Base-by-base conservation (phyloP, 2,888 invertebrate species). In the Stenolophus ochropezus region DNA sequence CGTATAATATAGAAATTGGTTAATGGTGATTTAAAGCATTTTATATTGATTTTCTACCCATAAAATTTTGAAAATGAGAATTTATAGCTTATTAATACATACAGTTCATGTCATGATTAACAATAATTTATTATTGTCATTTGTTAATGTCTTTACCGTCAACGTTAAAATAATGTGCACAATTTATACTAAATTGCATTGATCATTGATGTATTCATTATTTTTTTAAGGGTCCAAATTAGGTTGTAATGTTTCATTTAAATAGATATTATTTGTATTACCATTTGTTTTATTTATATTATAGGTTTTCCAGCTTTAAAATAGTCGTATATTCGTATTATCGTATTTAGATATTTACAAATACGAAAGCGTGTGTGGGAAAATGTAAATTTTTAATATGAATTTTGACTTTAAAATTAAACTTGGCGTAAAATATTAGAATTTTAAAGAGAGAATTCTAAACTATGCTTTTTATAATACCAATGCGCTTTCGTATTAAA, bases 211-310 rank as follows among this genome's bases (percentile, higher is more conserved):
- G 65, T 69, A 69, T 69, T 69, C 18, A 69, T 69, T 4, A 18
- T 69, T 27, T 69, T 61, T 25, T 69, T 69, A 69, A 69, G 65
- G 65, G 65, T 69, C 65, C 65, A 69, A 69, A 69, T 69, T 69
- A 33, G 27, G 27, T 69, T 69, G 65, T 69, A 69, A 69, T 69
- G 25, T 61, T 61, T 61, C 8, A 21, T 61, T 23, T 16, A 61
- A 14, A 61, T 61, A 61, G 11, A 61, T 61, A 56, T 61, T 61
- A 23, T 61, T 61, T 61, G 25, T 61, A 61, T 61, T 61, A 61
- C 14, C 20, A 21, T 53, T 61, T 61, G 61, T 61, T 61, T 61
- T 16, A 61, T 61, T 61, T 61, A 56, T 14, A 20, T 3, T 58
- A 11, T 51, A 14, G 5, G 14, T 51, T 42, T 42, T 42, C 11